These are phyloP conservation scores for Calcarius lapponicus DNA, from an alignment of 2,797 vertebrate species.

Conservation along the genomic window DNA sequence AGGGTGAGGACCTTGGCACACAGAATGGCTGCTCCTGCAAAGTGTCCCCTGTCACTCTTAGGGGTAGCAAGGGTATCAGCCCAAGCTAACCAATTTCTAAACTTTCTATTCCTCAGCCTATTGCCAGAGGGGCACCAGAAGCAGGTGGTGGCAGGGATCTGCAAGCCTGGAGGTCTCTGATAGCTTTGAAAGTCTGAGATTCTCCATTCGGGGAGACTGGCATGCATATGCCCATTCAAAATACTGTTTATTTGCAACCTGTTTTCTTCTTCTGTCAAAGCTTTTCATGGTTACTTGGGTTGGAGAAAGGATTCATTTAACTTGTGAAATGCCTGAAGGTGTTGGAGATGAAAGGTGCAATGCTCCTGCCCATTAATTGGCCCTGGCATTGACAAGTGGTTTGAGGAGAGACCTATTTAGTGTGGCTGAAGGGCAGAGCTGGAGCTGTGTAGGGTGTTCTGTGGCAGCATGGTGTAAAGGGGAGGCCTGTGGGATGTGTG, in stretches of 20 bases:
- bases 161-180: background rate
- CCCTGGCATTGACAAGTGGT: background rate
- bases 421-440: background rate
- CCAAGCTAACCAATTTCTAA: background rate
- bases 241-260: background rate
- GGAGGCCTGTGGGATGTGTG: background rate
- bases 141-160: background rate
- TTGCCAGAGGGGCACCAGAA: background rate
- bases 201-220: background rate
- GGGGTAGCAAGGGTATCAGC: background rate
- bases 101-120: background rate
- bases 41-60: background rate
- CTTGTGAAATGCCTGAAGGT: background rate
- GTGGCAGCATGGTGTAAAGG: accelerated
- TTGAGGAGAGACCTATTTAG: background rate
- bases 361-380: background rate
- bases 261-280: background rate
- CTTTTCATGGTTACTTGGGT: background rate
- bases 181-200: background rate
- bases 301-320: background rate
- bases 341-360: background rate
- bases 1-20: background rate
- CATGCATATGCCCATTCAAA: background rate
- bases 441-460: background rate
- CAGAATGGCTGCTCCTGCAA: background rate